These are phyloP conservation scores for Lepidostoma basale DNA, from an alignment of 1,140 invertebrate species.

Conservation along the genomic window DNA sequence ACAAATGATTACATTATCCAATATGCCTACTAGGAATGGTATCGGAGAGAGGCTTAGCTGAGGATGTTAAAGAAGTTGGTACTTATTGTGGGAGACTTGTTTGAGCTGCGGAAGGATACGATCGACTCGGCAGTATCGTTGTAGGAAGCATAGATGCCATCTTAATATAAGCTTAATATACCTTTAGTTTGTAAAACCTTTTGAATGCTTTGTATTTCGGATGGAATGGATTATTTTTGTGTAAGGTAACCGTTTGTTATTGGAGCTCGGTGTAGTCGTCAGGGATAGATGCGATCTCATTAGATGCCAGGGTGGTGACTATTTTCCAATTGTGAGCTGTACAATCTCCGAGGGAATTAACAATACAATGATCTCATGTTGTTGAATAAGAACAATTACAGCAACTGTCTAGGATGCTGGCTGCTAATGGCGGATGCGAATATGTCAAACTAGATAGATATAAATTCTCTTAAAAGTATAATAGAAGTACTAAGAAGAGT, in stretches of 20 bases:
- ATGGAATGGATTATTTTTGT: conserved; percentile 11
- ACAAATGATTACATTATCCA: background rate
- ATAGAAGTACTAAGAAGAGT: no score
- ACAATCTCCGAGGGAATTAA: conserved; percentile 18
- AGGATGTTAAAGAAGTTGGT: background rate
- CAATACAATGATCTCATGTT: conserved; percentile 26
- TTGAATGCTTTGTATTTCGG: conserved; percentile 19
- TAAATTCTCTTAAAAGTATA: no score
- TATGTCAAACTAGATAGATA: background rate
- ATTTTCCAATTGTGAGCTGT: background rate
- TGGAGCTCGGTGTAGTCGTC: conserved; percentile 3
- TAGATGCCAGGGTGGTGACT: background rate
- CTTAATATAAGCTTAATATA: conserved; percentile 30
- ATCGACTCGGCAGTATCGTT: background rate
- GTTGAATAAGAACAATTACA: background rate
- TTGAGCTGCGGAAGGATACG: background rate
- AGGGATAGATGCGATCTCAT: conserved; percentile 7
- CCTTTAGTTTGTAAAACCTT: conserved; percentile 18
- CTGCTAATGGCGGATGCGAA: background rate
- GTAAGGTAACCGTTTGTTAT: background rate
- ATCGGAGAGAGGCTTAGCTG: background rate
- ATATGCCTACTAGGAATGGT: background rate
- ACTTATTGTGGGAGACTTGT: conserved; percentile 17
- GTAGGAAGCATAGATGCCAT: conserved; percentile 29
- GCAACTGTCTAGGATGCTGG: background rate